A percentile compares a stretch with the other conserved stretches of the same genome.
phyloP scores from a whole-genome alignment of 2,113 vertebrate species.

The Tachysurus vachellii region DNA sequence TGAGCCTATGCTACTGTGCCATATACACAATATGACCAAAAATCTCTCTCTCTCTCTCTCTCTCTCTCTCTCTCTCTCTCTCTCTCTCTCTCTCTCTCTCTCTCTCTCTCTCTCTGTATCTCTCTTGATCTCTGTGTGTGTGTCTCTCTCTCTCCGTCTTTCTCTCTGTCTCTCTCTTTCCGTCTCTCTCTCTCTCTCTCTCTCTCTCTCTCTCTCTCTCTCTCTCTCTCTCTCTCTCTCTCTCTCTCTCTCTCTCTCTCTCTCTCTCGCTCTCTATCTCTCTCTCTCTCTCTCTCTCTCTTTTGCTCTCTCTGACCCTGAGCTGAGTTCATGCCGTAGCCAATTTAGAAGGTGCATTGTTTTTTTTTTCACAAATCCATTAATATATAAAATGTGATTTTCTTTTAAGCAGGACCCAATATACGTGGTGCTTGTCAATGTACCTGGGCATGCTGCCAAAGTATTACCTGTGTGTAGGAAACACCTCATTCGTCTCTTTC shows the following conservation, averaged over 20 bases:
- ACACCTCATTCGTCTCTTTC: neutral
- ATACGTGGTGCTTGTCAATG: neutral
- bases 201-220: neutral
- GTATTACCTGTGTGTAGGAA: neutral
- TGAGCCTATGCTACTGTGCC: neutral
- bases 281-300: neutral
- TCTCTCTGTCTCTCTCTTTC: no score
- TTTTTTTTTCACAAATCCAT: neutral
- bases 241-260: neutral
- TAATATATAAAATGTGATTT: constrained; percentile 5
- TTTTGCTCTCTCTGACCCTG: neutral
- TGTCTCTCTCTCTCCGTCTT: no score
- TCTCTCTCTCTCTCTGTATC: no score
- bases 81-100: no score
- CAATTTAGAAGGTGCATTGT: neutral
- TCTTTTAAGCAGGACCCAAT: neutral
- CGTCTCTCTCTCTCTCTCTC: neutral
- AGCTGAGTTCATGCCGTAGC: neutral
- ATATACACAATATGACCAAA: no score
- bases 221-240: no score
- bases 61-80: no score
- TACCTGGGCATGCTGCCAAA: neutral
- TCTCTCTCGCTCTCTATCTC: no score
- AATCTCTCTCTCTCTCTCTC: no score
- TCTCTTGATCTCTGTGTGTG: no score